Evolutionary conservation across 2,888 invertebrate genomes (phyloP).

Genomic region (Chrysolina americana): DNA sequence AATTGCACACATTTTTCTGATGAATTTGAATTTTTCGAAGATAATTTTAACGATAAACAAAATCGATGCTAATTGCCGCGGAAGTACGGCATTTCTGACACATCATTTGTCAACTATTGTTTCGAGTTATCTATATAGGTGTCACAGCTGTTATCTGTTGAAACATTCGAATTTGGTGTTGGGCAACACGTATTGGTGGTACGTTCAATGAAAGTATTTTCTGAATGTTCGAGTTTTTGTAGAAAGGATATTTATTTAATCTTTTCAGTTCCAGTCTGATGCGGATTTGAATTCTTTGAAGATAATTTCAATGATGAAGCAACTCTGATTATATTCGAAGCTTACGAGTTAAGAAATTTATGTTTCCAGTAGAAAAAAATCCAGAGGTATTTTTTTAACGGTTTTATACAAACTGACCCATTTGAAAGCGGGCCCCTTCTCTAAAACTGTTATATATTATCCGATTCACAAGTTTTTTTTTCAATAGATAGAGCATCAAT

Average conservation of each 20-base stretch:
- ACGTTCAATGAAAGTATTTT: neutral
- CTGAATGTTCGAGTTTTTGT: too few relatives aligned
- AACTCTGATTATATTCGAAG: too few relatives aligned
- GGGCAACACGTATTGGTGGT: neutral
- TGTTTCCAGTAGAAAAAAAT: too few relatives aligned
- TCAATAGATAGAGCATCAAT: too few relatives aligned
- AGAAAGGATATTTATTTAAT: neutral
- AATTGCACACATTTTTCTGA: neutral
- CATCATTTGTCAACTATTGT: slow-evolving; percentile 14
- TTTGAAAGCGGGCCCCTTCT: too few relatives aligned
- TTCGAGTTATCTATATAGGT: neutral
- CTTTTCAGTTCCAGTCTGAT: neutral
- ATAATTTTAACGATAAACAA: neutral
- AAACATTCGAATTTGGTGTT: neutral
- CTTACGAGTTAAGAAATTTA: too few relatives aligned
- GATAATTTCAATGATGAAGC: too few relatives aligned
- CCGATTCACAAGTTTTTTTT: too few relatives aligned
- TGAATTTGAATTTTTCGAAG: neutral
- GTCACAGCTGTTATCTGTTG: neutral
- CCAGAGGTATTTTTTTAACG: too few relatives aligned
- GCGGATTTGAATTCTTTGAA: too few relatives aligned
- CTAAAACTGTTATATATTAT: too few relatives aligned
- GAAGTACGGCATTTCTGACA: neutral
- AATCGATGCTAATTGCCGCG: neutral
- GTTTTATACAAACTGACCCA: too few relatives aligned